Base-by-base conservation (phyloP, 2,797 vertebrate genomes). In the Morus bassanus region DNA sequence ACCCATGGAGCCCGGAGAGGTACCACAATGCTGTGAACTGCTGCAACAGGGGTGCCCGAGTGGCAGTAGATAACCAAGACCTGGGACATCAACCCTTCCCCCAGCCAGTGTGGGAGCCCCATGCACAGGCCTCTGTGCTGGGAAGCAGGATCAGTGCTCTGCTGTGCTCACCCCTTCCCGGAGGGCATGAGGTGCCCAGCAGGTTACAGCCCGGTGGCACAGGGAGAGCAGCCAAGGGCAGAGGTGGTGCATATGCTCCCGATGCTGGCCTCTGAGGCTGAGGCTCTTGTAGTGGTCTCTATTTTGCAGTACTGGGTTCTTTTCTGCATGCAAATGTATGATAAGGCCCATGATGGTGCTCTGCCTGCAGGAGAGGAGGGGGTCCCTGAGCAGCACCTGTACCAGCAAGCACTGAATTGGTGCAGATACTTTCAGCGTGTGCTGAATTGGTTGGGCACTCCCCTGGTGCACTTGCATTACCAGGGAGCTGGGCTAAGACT, bases 1-100 rank as follows among this genome's bases (percentile, higher is more conserved):
- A 10, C 12, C 33, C 8, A 2, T 7, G 37, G 50, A 46, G 21
- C 43, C 25, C 51, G 18, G 51, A 61, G 46, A 31, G 46, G n/a
- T 9, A 21, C 46, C 28, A 1, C 54, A 21, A 2, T 0, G 0
- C 57, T 25, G 1, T 3, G n/a, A 60, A 53, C 39, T 1, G 0
- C 68, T 18, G 59, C 27, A n/a, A 11, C 7, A 3, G 12, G 10
- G 19, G 18, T 61, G 68, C 46, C 51, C 3, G 0, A 24, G 24
- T 10, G 35, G 43, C 61, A 68, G 8, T 35, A 39, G 46, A 3
- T 31, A 31, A 56, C 21, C 4, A 7, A 37, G 21, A 54, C 31
- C 18, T 5, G 13, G 11, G 35, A 28, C 17, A 28, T 0, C 0
- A 51, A 41, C 46, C 45, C 30, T 75, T 63, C 7, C 30, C 9